Evolutionary conservation across 1,140 invertebrate genomes (phyloP), one percentile per base, ranked within the genome.

Genomic region (Antheraea pernyi): DNA sequence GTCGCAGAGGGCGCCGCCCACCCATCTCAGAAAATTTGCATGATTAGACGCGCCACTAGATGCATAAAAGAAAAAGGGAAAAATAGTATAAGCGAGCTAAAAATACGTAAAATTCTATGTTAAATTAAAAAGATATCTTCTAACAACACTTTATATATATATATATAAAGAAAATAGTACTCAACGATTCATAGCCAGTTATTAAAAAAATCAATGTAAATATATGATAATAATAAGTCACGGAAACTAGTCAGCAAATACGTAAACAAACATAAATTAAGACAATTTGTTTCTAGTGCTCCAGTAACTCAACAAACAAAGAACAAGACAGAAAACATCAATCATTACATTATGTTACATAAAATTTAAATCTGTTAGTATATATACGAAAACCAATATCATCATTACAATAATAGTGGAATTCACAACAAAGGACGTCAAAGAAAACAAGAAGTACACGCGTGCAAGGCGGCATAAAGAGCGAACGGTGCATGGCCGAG

Each of bases 401-500:
- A 63, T 53, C 61, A 37, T 63, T 19, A 63, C 61, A 63, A 63
- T 86, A 81, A 91, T 89, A 91, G 89, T 91, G 88, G 83, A 90
- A 88, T 86, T 81, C 86, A 77, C 86, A 91, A 91, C 89, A 91
- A 91, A 91, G 86, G 84, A 87, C 83, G 84, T 86, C 89, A 91
- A 91, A 91, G 89, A 91, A 90, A 89, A 78, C 85, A 84, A 87
- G 83, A 86, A 89, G 88, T 86, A 88, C 84, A 91, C 89, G 89
- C 89, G 85, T 88, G 81, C 80, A 81, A 79, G 80, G 81, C 72
- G 77, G 80, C 83, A 89, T 88, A 89, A 87, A 89, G 88, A 87
- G 82, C 81, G 84, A 81, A 68, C 82, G 82, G 79, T 80, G 83
- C 82, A 81, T 80, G 80, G 84, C 85, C 79, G 83, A 85, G 79